phyloP scores from a whole-genome alignment of 2,888 invertebrate genomes.

The Teleogryllus oceanicus region DNA sequence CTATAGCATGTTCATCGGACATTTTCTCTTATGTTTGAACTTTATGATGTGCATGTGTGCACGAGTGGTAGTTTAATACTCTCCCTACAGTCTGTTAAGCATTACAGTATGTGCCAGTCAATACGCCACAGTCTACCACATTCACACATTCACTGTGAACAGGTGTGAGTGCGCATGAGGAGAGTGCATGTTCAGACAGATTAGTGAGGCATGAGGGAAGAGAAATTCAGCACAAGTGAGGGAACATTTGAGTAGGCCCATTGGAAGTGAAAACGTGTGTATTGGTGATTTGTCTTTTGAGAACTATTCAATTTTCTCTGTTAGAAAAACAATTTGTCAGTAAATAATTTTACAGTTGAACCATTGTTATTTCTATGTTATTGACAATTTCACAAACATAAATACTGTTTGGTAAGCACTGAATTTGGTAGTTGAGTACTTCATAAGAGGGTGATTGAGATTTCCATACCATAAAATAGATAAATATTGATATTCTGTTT shows the following conservation, averaged over 20 bases:
- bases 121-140: conserved; percentile 3
- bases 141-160: background rate
- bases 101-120: background rate
- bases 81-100: background rate
- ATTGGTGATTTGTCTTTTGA: conserved; percentile 2
- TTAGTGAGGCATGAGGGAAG: background rate
- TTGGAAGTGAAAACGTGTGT: conserved; percentile 7
- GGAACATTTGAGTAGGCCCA: conserved; percentile 5
- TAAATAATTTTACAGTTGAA: conserved; percentile 18
- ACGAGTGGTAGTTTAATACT: background rate
- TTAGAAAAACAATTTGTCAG: background rate
- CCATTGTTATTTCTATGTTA: conserved; percentile 18
- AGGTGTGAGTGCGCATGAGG: background rate
- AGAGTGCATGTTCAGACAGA: background rate
- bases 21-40: conserved; percentile 1
- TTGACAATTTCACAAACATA: conserved; percentile 7
- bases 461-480: conserved; percentile 5
- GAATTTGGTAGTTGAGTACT: conserved; percentile 18
- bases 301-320: conserved; percentile 18
- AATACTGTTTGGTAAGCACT: conserved; percentile 18
- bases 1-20: conserved; percentile 18
- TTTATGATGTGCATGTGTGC: background rate
- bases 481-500: background rate
- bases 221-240: background rate
- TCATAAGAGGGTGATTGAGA: conserved; percentile 18